These are phyloP conservation scores for Eupithecia inturbata DNA, from an alignment of 2,888 invertebrate species.

Conservation along the genomic window DNA sequence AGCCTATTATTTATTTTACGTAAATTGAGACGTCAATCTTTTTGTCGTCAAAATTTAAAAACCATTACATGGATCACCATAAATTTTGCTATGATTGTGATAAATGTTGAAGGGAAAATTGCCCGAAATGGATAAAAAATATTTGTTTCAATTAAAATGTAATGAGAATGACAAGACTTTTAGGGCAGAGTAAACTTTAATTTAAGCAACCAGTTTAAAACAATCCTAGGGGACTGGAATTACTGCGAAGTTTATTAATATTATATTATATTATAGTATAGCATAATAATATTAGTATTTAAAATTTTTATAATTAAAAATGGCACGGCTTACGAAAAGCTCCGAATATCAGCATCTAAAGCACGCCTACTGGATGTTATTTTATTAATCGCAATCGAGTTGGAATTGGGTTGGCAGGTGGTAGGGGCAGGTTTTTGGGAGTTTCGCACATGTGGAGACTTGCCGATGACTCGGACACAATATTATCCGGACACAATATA, in stretches of 20 bases:
- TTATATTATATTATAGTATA: too few species aligned
- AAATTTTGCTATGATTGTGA: slow-evolving; percentile 42
- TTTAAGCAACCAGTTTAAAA: not conserved
- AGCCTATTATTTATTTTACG: slow-evolving; percentile 37
- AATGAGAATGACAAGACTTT: slow-evolving; percentile 1
- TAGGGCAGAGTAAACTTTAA: slow-evolving; percentile 22
- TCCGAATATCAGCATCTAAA: slow-evolving; percentile 52
- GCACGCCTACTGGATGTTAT: slow-evolving; percentile 56
- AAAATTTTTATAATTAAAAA: not conserved
- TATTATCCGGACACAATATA: too few species aligned
- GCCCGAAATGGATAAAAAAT: slow-evolving; percentile 18
- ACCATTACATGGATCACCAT: slow-evolving; percentile 37
- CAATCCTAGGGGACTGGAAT: not conserved
- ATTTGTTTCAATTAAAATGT: slow-evolving; percentile 16
- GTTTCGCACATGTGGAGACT: not conserved
- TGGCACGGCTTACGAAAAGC: not conserved
- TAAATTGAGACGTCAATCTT: slow-evolving; percentile 42
- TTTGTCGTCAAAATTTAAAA: slow-evolving; percentile 41
- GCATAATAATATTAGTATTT: too few species aligned
- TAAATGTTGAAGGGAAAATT: slow-evolving; percentile 37
- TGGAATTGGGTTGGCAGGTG: slow-evolving; percentile 62
- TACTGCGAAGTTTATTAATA: too few species aligned
- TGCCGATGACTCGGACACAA: too few species aligned
- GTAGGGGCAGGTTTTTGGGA: slow-evolving; percentile 42
- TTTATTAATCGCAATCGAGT: slow-evolving; percentile 44